phyloP scores from a whole-genome alignment of 2,797 vertebrate genomes.

The Uromys caudimaculatus region DNA sequence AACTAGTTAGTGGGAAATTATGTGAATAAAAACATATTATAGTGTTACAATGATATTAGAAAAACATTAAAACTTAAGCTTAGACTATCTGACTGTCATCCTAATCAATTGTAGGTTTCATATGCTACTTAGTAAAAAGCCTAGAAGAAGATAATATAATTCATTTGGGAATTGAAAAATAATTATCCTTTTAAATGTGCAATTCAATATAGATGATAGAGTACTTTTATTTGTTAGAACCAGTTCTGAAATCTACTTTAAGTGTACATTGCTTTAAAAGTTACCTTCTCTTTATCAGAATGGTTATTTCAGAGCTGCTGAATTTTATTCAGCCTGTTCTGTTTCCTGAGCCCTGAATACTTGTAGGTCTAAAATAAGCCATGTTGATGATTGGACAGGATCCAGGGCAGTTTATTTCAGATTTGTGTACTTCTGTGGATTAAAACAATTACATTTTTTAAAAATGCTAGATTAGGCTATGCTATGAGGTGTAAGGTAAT shows the following conservation, averaged over 20 bases:
- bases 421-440: neutral
- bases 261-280: neutral
- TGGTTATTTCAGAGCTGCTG: slow-evolving; percentile 17
- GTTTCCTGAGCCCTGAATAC: neutral
- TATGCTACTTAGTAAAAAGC: slow-evolving; percentile 34
- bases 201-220: slow-evolving; percentile 31
- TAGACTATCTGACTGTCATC: slow-evolving; percentile 47
- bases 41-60: slow-evolving; percentile 46
- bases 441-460: neutral
- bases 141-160: slow-evolving; percentile 47
- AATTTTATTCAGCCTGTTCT: slow-evolving; percentile 36
- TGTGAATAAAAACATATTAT: neutral
- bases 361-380: neutral
- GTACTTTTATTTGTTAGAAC: slow-evolving; percentile 56
- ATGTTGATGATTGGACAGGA: neutral
- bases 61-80: slow-evolving; percentile 49
- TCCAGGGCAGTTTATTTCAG: neutral
- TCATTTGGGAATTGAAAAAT: slow-evolving; percentile 59
- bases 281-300: neutral
- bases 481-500: slow-evolving; percentile 1
- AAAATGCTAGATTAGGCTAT: neutral
- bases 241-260: slow-evolving; percentile 46
- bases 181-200: slow-evolving; percentile 63
- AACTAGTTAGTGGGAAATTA: neutral
- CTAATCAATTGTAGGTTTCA: slow-evolving; percentile 48